Evolutionary conservation across 2,888 invertebrate genomes (phyloP).

Genomic region (Yponomeuta malinellus): DNA sequence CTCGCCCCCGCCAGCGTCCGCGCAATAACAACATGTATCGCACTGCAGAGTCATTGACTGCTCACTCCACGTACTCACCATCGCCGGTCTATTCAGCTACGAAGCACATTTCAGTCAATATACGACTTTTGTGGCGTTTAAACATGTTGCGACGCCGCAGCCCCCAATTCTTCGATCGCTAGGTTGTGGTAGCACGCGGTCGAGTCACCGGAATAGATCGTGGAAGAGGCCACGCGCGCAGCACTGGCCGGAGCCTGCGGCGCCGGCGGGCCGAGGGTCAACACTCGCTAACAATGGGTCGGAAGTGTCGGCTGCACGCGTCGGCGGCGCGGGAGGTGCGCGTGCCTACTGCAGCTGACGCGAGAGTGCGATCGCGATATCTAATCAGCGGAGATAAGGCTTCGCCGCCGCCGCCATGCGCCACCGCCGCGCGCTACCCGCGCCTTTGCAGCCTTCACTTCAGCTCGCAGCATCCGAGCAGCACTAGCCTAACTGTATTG

Average conservation of each 20-base stretch:
- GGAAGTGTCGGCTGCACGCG: conserved; percentile 16
- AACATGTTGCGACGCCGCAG: no score
- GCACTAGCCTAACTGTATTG: no score
- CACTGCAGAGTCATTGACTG: no score
- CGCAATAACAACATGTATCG: no score
- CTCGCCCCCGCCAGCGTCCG: conserved; percentile 17
- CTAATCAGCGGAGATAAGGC: no score
- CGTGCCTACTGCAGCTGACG: conserved; percentile 17
- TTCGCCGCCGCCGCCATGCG: no score
- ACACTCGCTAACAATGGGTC: conserved; percentile 14
- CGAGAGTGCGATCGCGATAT: neutral
- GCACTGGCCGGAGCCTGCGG: conserved; percentile 11
- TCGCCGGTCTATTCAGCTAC: no score
- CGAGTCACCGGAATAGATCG: neutral
- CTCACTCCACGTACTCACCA: no score
- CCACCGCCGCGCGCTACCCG: no score
- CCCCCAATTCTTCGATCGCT: no score
- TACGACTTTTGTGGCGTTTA: neutral
- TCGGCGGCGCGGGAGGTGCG: conserved; percentile 24
- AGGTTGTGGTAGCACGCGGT: neutral
- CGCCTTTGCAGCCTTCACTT: no score
- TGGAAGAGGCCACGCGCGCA: neutral
- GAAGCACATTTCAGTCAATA: neutral
- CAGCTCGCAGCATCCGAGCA: no score
- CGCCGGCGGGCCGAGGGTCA: conserved; percentile 7